phyloP scores from a whole-genome alignment of 2,888 invertebrate species.

The Onchidella celtica region DNA sequence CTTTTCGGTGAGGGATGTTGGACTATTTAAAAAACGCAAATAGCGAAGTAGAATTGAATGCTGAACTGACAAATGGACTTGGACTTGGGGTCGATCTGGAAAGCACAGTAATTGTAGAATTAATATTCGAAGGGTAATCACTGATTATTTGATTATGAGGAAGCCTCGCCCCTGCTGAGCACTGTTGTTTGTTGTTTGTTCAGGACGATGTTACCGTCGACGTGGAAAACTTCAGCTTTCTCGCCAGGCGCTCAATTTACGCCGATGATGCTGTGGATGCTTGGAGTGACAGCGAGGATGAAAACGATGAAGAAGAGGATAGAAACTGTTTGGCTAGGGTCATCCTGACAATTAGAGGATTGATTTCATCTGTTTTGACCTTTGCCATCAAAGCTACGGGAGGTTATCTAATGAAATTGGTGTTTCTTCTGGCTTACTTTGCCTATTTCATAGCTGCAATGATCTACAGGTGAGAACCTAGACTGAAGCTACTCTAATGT shows the following conservation, averaged over 20 bases:
- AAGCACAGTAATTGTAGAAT: no score
- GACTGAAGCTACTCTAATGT: not conserved
- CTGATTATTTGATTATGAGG: no score
- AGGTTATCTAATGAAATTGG: conserved; percentile 14
- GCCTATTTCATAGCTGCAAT: conserved; percentile 29
- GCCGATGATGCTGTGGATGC: not conserved
- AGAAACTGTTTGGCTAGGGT: not conserved
- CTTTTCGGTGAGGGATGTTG: no score
- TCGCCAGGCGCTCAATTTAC: not conserved
- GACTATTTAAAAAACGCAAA: no score
- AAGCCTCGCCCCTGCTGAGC: no score
- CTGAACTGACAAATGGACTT: no score
- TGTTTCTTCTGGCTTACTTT: conserved; percentile 13
- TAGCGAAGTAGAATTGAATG: no score
- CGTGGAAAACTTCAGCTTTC: not conserved
- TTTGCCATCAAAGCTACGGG: conserved; percentile 2
- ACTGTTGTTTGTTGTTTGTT: no score
- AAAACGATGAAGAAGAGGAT: not conserved
- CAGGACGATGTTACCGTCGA: conserved; percentile 1
- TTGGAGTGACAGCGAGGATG: conserved; percentile 7
- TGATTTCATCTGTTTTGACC: not conserved
- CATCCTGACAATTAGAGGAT: not conserved
- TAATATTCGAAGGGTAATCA: no score
- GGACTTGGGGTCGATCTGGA: no score
- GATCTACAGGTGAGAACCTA: conserved; percentile 24